A percentile compares a stretch with the other conserved stretches of the same genome.
These are phyloP conservation scores for Mungos mungo DNA, from an alignment of 2,113 vertebrate genomes.

Conservation along the genomic window DNA sequence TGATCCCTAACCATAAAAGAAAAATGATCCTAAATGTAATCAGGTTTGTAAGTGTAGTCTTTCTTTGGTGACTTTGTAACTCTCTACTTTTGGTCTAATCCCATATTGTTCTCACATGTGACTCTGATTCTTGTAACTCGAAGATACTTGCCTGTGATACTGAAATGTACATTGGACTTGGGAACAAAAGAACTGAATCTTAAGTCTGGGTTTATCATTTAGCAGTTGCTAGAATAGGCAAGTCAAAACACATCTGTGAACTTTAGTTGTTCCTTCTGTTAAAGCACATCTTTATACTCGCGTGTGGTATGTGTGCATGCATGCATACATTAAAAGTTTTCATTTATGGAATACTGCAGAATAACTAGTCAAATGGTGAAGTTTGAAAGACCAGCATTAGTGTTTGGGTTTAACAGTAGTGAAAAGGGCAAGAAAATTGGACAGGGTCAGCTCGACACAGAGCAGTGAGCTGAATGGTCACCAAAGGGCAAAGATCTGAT, in stretches of 20 bases:
- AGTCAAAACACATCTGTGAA: background rate
- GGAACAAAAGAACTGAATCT: background rate
- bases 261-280: background rate
- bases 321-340: background rate
- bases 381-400: background rate
- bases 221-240: background rate
- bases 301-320: background rate
- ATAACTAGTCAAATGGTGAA: background rate
- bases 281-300: background rate
- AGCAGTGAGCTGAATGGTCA: background rate
- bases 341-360: background rate
- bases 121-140: background rate
- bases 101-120: background rate
- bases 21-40: background rate
- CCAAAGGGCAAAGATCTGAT: background rate
- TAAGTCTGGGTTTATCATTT: background rate
- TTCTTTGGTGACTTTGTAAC: background rate
- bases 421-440: background rate
- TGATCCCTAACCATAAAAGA: background rate
- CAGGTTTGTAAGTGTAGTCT: background rate
- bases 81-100: slow-evolving; percentile 13
- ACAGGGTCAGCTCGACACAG: background rate
- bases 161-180: background rate
- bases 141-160: background rate
- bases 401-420: background rate